Evolutionary conservation across 2,888 invertebrate genomes (phyloP).

Genomic region (Gerris lacustris): DNA sequence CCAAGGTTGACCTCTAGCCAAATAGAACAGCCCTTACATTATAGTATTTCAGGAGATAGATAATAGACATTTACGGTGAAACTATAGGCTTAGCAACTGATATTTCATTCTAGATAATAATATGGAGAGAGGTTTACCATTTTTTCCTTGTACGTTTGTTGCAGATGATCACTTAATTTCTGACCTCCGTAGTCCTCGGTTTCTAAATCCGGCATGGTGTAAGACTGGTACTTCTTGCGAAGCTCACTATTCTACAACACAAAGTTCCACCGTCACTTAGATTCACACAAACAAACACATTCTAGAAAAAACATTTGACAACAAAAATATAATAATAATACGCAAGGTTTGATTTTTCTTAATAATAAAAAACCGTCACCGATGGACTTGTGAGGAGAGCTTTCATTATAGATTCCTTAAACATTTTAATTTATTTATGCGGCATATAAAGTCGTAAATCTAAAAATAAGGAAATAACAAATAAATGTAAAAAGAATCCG

Average conservation of each 20-base stretch:
- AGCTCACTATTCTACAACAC: background rate
- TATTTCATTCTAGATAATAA: no score
- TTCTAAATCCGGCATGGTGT: background rate
- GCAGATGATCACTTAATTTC: background rate
- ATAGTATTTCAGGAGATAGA: no score
- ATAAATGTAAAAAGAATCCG: no score
- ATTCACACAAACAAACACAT: no score
- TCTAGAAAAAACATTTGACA: no score
- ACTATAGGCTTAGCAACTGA: no score
- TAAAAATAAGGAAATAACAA: background rate
- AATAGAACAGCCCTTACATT: no score
- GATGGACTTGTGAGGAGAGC: background rate
- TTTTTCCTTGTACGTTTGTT: background rate
- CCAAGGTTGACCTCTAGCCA: no score
- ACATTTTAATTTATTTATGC: background rate
- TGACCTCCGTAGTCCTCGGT: background rate
- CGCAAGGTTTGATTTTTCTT: no score
- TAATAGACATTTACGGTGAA: no score
- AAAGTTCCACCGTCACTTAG: background rate
- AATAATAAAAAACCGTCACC: background rate
- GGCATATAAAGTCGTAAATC: no score
- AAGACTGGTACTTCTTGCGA: background rate
- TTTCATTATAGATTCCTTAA: conserved; percentile 1
- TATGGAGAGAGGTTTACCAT: background rate
- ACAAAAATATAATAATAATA: no score